Evolutionary conservation across 2,797 vertebrate genomes (phyloP).

Genomic region (Momotus momota): DNA sequence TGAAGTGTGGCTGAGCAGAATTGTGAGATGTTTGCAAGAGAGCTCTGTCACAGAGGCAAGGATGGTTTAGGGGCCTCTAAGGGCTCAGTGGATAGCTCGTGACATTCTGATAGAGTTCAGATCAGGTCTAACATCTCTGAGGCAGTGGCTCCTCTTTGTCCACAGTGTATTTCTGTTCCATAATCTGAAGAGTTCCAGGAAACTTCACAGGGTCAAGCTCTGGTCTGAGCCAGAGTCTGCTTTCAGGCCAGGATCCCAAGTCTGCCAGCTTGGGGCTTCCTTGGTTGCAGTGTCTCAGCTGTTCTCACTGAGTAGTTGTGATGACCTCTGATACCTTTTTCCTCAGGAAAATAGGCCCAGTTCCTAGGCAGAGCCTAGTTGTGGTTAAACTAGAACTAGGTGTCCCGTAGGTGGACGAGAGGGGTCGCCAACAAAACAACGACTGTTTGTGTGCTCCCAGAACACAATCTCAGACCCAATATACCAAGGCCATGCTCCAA

Average conservation of each 20-base stretch:
- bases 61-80: background rate
- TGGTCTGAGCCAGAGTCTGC: background rate
- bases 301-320: background rate
- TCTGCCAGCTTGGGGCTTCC: background rate
- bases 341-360: background rate
- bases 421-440: background rate
- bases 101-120: background rate
- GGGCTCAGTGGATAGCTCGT: background rate
- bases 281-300: background rate
- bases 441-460: background rate
- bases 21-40: background rate
- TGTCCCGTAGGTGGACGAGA: background rate
- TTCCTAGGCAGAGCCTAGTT: background rate
- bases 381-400: background rate
- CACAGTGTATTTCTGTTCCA: slow-evolving; percentile 7
- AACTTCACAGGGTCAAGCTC: slow-evolving; percentile 22
- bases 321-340: background rate
- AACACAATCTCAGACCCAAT: background rate
- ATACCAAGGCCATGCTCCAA: background rate
- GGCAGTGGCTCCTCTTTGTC: background rate
- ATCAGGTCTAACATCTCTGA: background rate
- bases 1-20: background rate
- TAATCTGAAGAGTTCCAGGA: slow-evolving; percentile 16
- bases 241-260: background rate
- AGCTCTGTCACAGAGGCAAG: background rate